phyloP scores from a whole-genome alignment of 2,797 vertebrate species.

The Schizopygopsis pylzovi region DNA sequence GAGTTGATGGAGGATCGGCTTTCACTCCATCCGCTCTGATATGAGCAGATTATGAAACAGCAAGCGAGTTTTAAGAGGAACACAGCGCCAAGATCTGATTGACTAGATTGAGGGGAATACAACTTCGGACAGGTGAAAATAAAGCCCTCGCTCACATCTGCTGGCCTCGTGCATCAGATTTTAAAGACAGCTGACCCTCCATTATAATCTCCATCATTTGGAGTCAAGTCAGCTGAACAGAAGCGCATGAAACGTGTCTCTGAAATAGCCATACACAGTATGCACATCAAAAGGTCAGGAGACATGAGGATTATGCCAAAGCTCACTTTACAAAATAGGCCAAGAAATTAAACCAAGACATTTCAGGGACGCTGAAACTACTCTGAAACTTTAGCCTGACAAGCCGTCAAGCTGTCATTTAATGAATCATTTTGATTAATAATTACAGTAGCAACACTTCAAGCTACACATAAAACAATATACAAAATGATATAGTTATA shows the following conservation, averaged over 20 bases:
- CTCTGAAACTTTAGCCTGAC: background rate
- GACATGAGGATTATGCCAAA: slow-evolving; percentile 1
- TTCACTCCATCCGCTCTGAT: slow-evolving; percentile 1
- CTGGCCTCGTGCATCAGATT: slow-evolving; percentile 59
- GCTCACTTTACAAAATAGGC: background rate
- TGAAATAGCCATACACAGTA: background rate
- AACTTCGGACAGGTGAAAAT: background rate
- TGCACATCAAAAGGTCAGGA: background rate
- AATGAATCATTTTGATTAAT: too few relatives aligned
- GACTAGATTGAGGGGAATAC: background rate
- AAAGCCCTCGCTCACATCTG: slow-evolving; percentile 54
- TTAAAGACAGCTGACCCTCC: slow-evolving; percentile 56
- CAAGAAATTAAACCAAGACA: background rate
- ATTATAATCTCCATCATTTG: slow-evolving; percentile 40
- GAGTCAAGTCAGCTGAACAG: background rate
- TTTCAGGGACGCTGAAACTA: background rate
- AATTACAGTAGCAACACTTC: background rate
- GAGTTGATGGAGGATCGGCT: background rate
- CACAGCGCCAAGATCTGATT: background rate
- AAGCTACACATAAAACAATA: background rate
- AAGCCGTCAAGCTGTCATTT: background rate
- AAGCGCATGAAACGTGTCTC: slow-evolving; percentile 4
- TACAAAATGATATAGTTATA: too few relatives aligned
- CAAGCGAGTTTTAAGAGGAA: background rate
- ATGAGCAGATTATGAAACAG: slow-evolving; percentile 2